A percentile compares a stretch with the other conserved stretches of the same genome.
These are phyloP conservation scores for Egretta garzetta DNA, from an alignment of 2,113 vertebrate species.

Conservation along the genomic window DNA sequence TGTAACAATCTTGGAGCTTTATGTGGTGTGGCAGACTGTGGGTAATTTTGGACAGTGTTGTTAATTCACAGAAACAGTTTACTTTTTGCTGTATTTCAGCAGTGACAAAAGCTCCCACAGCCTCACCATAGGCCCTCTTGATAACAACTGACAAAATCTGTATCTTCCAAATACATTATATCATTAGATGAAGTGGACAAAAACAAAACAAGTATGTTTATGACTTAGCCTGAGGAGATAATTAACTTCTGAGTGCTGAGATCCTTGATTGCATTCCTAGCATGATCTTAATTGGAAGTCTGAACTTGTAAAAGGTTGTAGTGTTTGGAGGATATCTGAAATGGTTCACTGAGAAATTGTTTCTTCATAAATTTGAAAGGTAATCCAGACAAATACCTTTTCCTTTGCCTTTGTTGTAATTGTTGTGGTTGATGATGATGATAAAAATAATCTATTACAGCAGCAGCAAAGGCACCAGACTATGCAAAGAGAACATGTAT, in stretches of 20 bases:
- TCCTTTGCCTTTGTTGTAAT: slow-evolving; percentile 23
- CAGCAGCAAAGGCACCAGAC: slow-evolving; percentile 23
- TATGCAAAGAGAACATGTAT: slow-evolving; percentile 56
- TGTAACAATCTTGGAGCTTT: neutral
- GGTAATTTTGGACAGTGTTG: slow-evolving; percentile 45
- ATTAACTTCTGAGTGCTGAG: slow-evolving; percentile 81
- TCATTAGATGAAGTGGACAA: slow-evolving; percentile 77
- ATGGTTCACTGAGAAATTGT: slow-evolving; percentile 69
- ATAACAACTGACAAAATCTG: slow-evolving; percentile 63
- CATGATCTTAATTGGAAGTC: slow-evolving; percentile 78
- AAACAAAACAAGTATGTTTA: slow-evolving; percentile 72
- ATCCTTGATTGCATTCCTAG: slow-evolving; percentile 81
- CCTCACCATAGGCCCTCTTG: slow-evolving; percentile 49
- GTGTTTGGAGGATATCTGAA: slow-evolving; percentile 59
- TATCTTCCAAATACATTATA: slow-evolving; percentile 53
- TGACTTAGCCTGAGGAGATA: slow-evolving; percentile 78
- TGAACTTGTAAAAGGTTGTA: slow-evolving; percentile 67
- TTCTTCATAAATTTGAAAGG: slow-evolving; percentile 70
- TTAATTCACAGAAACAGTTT: slow-evolving; percentile 58
- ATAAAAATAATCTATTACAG: slow-evolving; percentile 70
- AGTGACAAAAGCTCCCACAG: slow-evolving; percentile 57
- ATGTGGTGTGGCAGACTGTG: slow-evolving; percentile 31
- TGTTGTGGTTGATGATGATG: slow-evolving; percentile 67
- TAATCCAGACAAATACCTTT: slow-evolving; percentile 70
- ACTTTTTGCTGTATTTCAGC: slow-evolving; percentile 45